Evolutionary conservation across 2,113 vertebrate genomes (phyloP), one percentile per base, ranked within the genome.

Genomic region (Lontra canadensis): DNA sequence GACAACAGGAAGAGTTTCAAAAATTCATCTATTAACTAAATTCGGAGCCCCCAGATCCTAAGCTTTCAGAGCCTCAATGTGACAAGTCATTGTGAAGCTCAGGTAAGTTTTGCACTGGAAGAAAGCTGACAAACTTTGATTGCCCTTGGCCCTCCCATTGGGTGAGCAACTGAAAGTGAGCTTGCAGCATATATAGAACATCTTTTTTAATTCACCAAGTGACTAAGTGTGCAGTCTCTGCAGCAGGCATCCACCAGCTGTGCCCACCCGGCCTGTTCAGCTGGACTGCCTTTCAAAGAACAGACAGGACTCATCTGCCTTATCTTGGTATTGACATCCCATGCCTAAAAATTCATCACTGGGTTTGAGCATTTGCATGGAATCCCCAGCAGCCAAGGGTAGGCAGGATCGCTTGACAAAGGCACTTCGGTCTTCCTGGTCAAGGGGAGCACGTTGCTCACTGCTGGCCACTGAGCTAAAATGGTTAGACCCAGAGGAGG

Each of bases 161-260:
- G 21, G 63, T 9, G 84, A 95, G 93, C 11, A 80, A 89, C 98
- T 0, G 0, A 93, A 96, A 73, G 80, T 49, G 71, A 93, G 81
- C 92, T 92, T 93, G 80, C 92, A 98, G 73, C 96, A 97, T 61
- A 25, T 17, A 1, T 1, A 4, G 96, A 96, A 96, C 96, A 88
- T 91, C 52, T 26, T 94, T 26, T 94, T 98, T 97, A 97, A 98
- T 98, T 98, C 98, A 97, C 98, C 98, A 81, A 98, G 95, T 57
- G 96, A 97, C 81, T 97, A 93, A 97, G 87, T 96, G 88, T 93
- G 95, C 93, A n/a, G 12, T 93, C 84, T 10, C 47, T n/a, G 84
- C 49, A 20, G 80, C 95, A 78, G 76, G 52, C 23, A 0, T 93
- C 61, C 6, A 26, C 98, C 98, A 98, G 98, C 98, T 98, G 97